Evolutionary conservation across 2,888 invertebrate species (phyloP), one percentile per base, ranked within the genome.

Genomic region (Rotaria sp.): DNA sequence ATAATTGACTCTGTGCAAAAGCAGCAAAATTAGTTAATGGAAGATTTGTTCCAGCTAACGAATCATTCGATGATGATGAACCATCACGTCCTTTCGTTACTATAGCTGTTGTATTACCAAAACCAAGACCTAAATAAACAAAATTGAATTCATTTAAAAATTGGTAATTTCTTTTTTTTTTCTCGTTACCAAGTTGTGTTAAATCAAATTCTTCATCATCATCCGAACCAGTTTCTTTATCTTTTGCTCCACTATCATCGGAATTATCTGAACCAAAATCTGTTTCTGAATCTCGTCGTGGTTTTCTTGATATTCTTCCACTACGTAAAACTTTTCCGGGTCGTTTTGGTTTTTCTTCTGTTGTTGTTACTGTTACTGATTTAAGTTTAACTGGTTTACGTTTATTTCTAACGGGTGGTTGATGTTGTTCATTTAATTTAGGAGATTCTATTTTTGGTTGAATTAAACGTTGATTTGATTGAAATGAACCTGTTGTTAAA

Each of bases 261-360:
- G 80, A 80, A 80, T 80, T 45, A 45, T 80, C 80, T 4, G 80
- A 80, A 5, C 80, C 80, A 21, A 80, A 80, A 80, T 80, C 80
- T 0, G 80, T 80, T 80, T 80, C 80, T 13, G 80, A 80, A 80
- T 80, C 80, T 80, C 80, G 45, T 80, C 45, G 41, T 3, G 80
- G 80, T 45, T 80, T 80, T 45, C 80, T 80, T 80, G 80, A 80
- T 80, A 80, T 80, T 80, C 80, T 24, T n/a, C 80, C 80, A 80
- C 80, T 80, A 8, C 80, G 41, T 26, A 80, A n/a, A 41, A 80
- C 41, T 45, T 45, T 41, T 13, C 80, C 80, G 13, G 80, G 80
- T 45, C 80, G 24, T 45, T 35, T 24, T n/a, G 80, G 80, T 45
- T 80, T 80, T 1, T 41, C 45, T 13, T 41, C 80, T 13, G 18